phyloP scores from a whole-genome alignment of 2,888 invertebrate species.

The Nephrotoma guestfalica region DNA sequence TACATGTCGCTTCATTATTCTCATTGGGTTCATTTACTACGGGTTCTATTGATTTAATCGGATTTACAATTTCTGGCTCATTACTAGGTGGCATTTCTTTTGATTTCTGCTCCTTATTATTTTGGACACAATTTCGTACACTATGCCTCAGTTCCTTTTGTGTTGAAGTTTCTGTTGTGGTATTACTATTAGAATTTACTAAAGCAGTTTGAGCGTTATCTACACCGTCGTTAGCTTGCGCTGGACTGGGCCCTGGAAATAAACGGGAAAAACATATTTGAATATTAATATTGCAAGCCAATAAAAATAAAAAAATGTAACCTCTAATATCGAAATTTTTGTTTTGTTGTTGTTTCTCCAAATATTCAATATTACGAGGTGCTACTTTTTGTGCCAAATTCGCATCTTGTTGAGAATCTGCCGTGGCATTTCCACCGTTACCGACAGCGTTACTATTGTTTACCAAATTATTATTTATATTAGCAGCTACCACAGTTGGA shows the following conservation, averaged over 20 bases:
- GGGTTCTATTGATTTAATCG: slow-evolving; percentile 19
- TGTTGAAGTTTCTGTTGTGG: not conserved
- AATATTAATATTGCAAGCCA: slow-evolving; percentile 12
- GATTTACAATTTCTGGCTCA: slow-evolving; percentile 19
- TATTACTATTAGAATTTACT: not conserved
- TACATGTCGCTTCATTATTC: slow-evolving; percentile 38
- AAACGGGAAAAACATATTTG: slow-evolving; percentile 11
- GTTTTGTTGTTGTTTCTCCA: slow-evolving; percentile 18
- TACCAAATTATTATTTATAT: not conserved
- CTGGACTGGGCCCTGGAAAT: slow-evolving; percentile 39
- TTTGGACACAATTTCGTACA: not conserved
- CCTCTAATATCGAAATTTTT: slow-evolving; percentile 20
- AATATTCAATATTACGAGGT: slow-evolving; percentile 19
- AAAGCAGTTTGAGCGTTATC: slow-evolving; percentile 16
- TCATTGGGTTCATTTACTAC: not conserved
- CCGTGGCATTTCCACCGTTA: not conserved
- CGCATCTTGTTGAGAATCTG: not conserved
- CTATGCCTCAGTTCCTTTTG: not conserved
- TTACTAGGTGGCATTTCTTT: slow-evolving; percentile 42
- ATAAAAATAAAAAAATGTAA: not conserved
- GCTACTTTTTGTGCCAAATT: slow-evolving; percentile 16
- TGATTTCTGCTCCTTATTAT: slow-evolving; percentile 18
- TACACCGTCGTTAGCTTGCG: slow-evolving; percentile 47
- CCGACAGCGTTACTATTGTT: not conserved
- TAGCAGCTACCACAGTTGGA: not conserved